A percentile compares a stretch with the other conserved stretches of the same genome.
phyloP scores from a whole-genome alignment of 2,888 invertebrate genomes.

The Muschampia plurimacula region DNA sequence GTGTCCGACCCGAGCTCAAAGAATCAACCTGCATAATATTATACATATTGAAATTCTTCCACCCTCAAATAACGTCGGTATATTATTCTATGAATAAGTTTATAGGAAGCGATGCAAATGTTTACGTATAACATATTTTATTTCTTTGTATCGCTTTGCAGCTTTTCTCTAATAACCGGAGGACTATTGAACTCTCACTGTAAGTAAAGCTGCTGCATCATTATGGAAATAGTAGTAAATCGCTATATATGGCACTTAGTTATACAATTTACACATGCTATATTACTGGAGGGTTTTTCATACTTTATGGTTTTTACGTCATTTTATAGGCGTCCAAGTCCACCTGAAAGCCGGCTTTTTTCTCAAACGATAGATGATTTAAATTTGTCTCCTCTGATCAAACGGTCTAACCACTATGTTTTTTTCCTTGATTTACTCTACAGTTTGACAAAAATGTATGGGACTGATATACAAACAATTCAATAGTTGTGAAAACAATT shows the following conservation, averaged over 20 bases:
- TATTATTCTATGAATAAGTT: slow-evolving; percentile 75
- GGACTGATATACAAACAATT: too few relatives aligned
- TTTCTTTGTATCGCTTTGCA: slow-evolving; percentile 40
- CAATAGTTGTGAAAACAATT: too few relatives aligned
- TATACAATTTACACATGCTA: background rate
- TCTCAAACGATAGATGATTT: too few relatives aligned
- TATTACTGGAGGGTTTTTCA: too few relatives aligned
- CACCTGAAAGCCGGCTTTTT: too few relatives aligned
- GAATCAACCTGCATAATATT: slow-evolving; percentile 84
- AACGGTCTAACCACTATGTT: too few relatives aligned
- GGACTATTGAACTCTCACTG: background rate
- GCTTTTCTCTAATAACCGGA: slow-evolving; percentile 21
- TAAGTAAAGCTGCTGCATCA: background rate
- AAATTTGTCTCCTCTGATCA: too few relatives aligned
- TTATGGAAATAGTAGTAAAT: background rate
- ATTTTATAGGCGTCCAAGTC: too few relatives aligned
- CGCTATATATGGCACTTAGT: background rate
- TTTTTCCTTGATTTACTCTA: too few relatives aligned
- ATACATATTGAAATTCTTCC: slow-evolving; percentile 84
- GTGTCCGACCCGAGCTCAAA: slow-evolving; percentile 81
- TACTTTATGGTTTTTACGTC: too few relatives aligned
- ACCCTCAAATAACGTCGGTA: slow-evolving; percentile 70
- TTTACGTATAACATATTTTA: slow-evolving; percentile 34
- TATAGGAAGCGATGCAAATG: slow-evolving; percentile 44
- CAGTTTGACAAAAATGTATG: too few relatives aligned